These are phyloP conservation scores for Pomacea canaliculata DNA, from an alignment of 2,888 invertebrate species.

Conservation along the genomic window DNA sequence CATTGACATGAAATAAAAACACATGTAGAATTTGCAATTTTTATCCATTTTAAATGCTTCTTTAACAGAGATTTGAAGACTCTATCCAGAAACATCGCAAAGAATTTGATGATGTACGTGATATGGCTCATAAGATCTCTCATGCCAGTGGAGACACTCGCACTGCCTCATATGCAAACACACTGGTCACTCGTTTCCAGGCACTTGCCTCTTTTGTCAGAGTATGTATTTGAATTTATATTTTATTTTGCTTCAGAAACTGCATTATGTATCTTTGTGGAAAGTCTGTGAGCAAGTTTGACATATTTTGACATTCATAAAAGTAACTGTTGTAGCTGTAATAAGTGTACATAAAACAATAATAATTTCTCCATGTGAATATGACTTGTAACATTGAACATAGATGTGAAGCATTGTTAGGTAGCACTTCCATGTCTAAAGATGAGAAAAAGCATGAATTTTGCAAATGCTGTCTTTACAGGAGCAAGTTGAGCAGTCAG, in stretches of 20 bases:
- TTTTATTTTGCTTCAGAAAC: neutral
- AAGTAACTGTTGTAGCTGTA: no score
- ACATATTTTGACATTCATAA: no score
- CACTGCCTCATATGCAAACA: slow-evolving; percentile 83
- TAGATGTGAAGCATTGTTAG: no score
- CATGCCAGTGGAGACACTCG: slow-evolving; percentile 86
- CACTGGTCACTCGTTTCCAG: slow-evolving; percentile 83
- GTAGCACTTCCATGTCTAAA: no score
- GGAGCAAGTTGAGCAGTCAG: slow-evolving; percentile 86
- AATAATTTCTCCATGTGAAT: no score
- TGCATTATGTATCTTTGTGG: neutral
- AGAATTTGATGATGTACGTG: slow-evolving; percentile 79
- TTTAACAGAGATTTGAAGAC: slow-evolving; percentile 76
- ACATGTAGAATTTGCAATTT: no score
- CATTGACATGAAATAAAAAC: no score
- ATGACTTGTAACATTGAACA: no score
- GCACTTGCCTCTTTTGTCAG: slow-evolving; percentile 49
- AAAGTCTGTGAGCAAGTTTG: neutral
- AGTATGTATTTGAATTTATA: slow-evolving; percentile 35
- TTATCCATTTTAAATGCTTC: neutral
- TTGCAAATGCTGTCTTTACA: slow-evolving; percentile 37
- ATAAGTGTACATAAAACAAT: no score
- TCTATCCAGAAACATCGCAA: slow-evolving; percentile 89
- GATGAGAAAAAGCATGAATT: no score
- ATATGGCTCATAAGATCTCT: slow-evolving; percentile 80